Evolutionary conservation across 2,113 vertebrate genomes (phyloP), one percentile per base, ranked within the genome.

Genomic region (Anolis sagrei): DNA sequence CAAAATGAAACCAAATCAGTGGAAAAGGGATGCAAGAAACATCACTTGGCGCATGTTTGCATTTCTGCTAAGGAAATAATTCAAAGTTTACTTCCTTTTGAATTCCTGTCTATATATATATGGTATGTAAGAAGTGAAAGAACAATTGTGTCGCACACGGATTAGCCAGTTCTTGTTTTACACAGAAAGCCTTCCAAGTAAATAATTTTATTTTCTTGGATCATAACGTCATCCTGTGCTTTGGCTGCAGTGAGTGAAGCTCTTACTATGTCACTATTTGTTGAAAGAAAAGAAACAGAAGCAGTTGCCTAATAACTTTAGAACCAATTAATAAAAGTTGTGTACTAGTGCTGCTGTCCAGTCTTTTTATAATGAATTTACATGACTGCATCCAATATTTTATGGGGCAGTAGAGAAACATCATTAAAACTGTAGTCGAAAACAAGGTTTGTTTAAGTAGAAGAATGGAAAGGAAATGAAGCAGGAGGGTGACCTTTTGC

Each of bases 51-150:
- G 18, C 5, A 1, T n/a, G 32, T 25, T 2, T 51, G 9, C 21
- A 23, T 51, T 54, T 70, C 29, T 70, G 48, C 29, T 21, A 5
- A 51, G n/a, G 64, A 51, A 62, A 36, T 44, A 64, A 51, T 70
- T 66, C 79, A 81, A 70, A 70, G 2, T 23, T 58, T 8, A 21
- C 23, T 48, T 69, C 68, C 66, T 9, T 25, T 27, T 7, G 54
- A 29, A 11, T 25, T 48, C 23, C 1, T 27, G 4, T 58, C 48
- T 73, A 49, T 16, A 23, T 58, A 11, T 39, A 18, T 64, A 39
- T 14, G 23, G 1, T 4, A 16, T 0, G 4, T 44, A 7, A 13
- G 21, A 10, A 21, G 25, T 36, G 4, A 25, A 6, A 6, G 5
- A 19, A 1, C 2, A 73, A 4, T 39, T 6, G 11, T 8, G 36